A percentile compares a stretch with the other conserved stretches of the same genome.
These are phyloP conservation scores for Eolophus roseicapilla DNA, from an alignment of 2,113 vertebrate genomes.

Conservation along the genomic window DNA sequence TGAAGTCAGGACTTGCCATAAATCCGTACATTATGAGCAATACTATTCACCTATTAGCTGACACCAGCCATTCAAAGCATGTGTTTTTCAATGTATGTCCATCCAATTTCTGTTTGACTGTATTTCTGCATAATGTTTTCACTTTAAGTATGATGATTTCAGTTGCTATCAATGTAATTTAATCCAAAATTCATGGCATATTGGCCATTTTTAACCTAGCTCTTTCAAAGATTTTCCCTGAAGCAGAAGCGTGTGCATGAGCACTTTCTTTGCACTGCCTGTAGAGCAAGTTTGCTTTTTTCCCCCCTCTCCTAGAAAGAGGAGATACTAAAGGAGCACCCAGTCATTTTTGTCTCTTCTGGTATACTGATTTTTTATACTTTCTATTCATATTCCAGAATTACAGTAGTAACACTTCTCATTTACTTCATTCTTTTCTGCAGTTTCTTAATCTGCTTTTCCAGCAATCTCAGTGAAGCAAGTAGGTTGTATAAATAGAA, in stretches of 20 bases:
- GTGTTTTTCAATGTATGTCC: background rate
- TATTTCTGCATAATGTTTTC: background rate
- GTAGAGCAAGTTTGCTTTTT: background rate
- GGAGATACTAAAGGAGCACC: background rate
- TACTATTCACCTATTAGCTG: background rate
- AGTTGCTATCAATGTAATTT: background rate
- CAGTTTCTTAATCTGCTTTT: background rate
- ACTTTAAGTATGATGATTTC: background rate
- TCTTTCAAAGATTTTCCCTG: background rate
- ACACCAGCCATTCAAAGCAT: background rate
- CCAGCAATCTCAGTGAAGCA: background rate
- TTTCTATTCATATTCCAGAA: background rate
- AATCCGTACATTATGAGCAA: background rate
- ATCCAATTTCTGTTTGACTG: background rate
- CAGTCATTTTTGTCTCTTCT: background rate
- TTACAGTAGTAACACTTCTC: background rate
- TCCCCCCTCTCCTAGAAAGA: background rate
- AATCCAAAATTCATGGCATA: background rate
- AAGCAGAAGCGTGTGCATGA: rapidly evolving
- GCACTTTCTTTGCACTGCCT: background rate
- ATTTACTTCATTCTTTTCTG: background rate
- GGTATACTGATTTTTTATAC: background rate
- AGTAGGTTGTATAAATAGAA: background rate
- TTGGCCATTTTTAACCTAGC: background rate
- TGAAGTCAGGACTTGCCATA: background rate